Conservation (phyloP, 2,797 vertebrate genomes). For the Enteromius thamalakanensis region DNA sequence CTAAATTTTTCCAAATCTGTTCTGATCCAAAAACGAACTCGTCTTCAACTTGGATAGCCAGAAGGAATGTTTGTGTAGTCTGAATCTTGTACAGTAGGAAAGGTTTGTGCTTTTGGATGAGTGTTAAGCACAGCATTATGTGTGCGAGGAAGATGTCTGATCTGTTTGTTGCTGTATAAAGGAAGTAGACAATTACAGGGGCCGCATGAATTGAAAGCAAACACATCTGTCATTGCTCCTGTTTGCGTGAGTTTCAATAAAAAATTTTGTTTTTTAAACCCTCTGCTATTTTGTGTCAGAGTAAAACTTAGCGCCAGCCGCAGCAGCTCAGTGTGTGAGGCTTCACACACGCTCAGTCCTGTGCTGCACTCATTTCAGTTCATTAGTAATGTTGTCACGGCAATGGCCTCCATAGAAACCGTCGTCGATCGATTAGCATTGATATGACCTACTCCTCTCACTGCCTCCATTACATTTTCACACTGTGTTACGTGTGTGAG, state of each 20-base stretch:
- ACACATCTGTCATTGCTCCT: not conserved
- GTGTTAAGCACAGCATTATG: not conserved
- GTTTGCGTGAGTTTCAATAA: not conserved
- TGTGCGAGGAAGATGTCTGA: not conserved
- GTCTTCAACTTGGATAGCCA: not conserved
- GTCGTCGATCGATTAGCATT: conserved; percentile 57
- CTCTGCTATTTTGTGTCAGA: not conserved
- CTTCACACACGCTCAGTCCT: conserved; percentile 12
- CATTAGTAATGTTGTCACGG: conserved; percentile 65
- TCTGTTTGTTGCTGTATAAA: not conserved
- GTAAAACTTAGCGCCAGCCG: not conserved
- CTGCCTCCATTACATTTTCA: conserved; percentile 34
- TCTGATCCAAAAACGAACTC: not conserved
- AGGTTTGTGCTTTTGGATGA: not conserved
- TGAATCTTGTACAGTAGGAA: not conserved
- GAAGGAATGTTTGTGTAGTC: not conserved
- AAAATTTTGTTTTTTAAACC: not conserved
- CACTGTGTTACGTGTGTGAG: conserved; percentile 41
- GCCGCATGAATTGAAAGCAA: not conserved
- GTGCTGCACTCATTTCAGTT: conserved; percentile 59
- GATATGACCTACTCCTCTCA: conserved; percentile 45
- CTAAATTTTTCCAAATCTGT: not conserved
- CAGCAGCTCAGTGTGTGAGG: not conserved
- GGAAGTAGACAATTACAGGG: conserved; percentile 1
- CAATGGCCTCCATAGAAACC: conserved; percentile 63